A percentile compares a stretch with the other conserved stretches of the same genome.
Evolutionary conservation across 2,888 invertebrate species (phyloP).

Genomic region (Cantharis rustica): DNA sequence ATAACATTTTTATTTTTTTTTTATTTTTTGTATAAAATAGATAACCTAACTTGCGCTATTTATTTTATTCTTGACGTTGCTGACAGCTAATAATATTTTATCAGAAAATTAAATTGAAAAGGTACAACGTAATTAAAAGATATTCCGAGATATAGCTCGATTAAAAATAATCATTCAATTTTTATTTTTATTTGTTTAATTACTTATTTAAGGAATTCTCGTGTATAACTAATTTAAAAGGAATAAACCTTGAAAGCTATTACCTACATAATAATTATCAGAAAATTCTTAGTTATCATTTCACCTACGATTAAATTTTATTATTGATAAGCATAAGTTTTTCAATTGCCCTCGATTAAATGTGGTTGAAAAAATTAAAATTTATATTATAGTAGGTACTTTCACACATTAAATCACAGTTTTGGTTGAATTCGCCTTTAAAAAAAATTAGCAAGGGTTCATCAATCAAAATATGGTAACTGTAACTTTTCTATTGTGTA

Average conservation of each 20-base stretch:
- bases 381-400: not conserved
- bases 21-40: not conserved
- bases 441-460: slow-evolving; percentile 51
- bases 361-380: not conserved
- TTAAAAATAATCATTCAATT: not conserved
- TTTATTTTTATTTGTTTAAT: not conserved
- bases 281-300: not conserved
- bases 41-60: not conserved
- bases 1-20: not conserved
- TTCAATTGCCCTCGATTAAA: not conserved
- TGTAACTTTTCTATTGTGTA: slow-evolving; percentile 42
- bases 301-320: not conserved
- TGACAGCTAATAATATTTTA: too few relatives aligned
- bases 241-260: not conserved
- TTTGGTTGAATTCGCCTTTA: slow-evolving; percentile 16
- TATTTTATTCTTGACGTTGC: not conserved
- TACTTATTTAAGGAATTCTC: not conserved
- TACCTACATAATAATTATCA: not conserved
- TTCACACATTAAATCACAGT: slow-evolving; percentile 3
- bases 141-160: not conserved
- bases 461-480: slow-evolving; percentile 50
- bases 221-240: not conserved
- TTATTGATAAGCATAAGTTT: not conserved
- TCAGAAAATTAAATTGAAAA: not conserved
- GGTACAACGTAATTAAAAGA: not conserved